Evolutionary conservation across 64 coral and sea anemone species (phyloP).

Genomic region (Stylophora pistillata): DNA sequence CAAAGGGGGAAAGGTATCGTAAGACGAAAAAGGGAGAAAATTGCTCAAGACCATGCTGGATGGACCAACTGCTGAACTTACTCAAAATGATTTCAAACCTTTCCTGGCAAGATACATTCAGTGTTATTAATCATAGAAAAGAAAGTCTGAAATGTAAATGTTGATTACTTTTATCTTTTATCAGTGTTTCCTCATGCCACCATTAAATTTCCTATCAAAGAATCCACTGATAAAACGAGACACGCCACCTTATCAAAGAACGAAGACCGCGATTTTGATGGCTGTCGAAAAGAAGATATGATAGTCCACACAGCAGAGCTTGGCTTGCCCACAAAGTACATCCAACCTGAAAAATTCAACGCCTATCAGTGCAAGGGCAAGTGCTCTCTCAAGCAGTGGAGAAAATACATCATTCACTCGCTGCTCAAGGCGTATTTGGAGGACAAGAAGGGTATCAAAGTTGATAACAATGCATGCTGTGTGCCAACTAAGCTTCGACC

Average conservation of each 20-base stretch:
- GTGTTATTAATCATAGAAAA: no score
- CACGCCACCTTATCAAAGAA: not conserved
- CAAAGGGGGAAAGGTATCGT: no score
- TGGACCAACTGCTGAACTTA: no score
- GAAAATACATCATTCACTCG: not conserved
- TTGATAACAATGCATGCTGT: not conserved
- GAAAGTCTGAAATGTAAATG: no score
- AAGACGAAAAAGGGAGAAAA: no score
- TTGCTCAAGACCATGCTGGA: no score
- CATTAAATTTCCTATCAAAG: no score
- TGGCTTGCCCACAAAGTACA: not conserved
- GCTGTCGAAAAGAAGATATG: slow-evolving; percentile 1
- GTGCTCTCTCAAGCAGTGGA: not conserved
- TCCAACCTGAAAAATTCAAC: not conserved
- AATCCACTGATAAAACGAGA: not conserved
- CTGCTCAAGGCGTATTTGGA: not conserved
- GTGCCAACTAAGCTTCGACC: not conserved
- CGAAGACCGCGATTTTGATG: not conserved
- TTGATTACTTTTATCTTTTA: no score
- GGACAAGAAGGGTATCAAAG: not conserved
- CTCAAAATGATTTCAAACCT: no score
- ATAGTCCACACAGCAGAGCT: not conserved
- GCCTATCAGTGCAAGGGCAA: not conserved
- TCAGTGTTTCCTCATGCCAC: no score
- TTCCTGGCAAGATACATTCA: no score